A percentile compares a stretch with the other conserved stretches of the same genome.
These are phyloP conservation scores for Pyxicephalus adspersus DNA, from an alignment of 2,113 vertebrate genomes.

Conservation along the genomic window DNA sequence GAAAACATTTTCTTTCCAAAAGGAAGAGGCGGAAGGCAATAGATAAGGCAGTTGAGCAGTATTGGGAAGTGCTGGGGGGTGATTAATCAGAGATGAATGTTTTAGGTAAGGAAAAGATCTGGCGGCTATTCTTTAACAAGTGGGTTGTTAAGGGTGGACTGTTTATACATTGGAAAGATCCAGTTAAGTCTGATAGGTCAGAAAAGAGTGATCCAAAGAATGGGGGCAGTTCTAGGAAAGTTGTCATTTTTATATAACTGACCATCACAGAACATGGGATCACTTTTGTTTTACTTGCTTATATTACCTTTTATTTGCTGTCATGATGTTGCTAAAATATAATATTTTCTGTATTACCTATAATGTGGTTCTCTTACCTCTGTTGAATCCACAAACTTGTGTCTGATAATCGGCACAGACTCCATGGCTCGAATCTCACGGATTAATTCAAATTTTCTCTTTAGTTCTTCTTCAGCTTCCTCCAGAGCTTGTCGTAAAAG, in stretches of 20 bases:
- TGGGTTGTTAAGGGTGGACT: no score
- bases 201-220: not conserved
- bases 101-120: no score
- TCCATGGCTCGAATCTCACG: constrained; percentile 80
- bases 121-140: no score
- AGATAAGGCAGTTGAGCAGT: no score
- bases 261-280: not conserved
- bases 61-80: no score
- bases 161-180: not conserved
- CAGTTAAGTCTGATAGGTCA: not conserved
- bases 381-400: constrained; percentile 82
- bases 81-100: no score
- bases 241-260: no score
- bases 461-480: constrained; percentile 74
- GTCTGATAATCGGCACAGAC: constrained; percentile 66
- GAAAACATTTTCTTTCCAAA: no score
- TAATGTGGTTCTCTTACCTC: constrained; percentile 72
- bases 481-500: constrained; percentile 76
- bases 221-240: not conserved
- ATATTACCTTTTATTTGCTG: no score
- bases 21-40: no score
- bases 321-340: not conserved
- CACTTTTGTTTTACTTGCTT: no score
- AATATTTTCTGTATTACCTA: not conserved
- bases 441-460: constrained; percentile 76